Base-by-base conservation (phyloP, 2,888 invertebrate species). In the Axea sp. region DNA sequence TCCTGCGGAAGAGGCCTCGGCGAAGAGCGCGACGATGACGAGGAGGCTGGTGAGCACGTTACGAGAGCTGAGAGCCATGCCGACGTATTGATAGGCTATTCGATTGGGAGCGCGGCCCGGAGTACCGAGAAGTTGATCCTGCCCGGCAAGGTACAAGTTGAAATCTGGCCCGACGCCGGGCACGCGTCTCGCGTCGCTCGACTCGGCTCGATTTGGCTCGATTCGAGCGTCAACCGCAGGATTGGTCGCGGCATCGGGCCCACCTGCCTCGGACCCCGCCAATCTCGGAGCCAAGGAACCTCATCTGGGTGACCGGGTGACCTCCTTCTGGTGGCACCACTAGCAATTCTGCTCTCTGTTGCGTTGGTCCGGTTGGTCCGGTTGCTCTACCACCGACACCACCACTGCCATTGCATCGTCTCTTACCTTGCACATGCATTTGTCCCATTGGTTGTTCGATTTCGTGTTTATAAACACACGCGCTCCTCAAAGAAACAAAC, bases 281-380 rank as follows among this genome's bases (percentile, higher is more conserved):
- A 73, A 37, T 53, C 64, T 62, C 49, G 7, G 77, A 76, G 76
- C 77, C 84, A 86, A 86, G 78, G 84, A 86, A 86, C 86, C 82
- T 80, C 83, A 86, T 85, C 82, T 85, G 82, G 86, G 86, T 86
- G 81, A 86, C 86, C 86, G 81, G 86, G 86, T 86, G 82, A 86
- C 86, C 86, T 80, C 81, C 81, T 84, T 85, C 81, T 81, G 80
- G 80, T 83, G 80, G 75, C 78, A 77, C 55, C 73, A 72, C 47
- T 24, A 2, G 14, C 28, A 5, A 6, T 6, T 6, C 26, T 1
- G 15, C 12, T 2, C 31, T 12, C 2, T 12, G 24, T n/a, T n/a
- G n/a, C n/a, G n/a, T n/a, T n/a, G n/a, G n/a, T n/a, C n/a, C n/a
- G n/a, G n/a, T n/a, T n/a, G n/a, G n/a, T n/a, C n/a, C n/a, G n/a